Evolutionary conservation across 2,797 vertebrate genomes (phyloP), one percentile per base, ranked within the genome.

Genomic region (Sciurus vulgaris): DNA sequence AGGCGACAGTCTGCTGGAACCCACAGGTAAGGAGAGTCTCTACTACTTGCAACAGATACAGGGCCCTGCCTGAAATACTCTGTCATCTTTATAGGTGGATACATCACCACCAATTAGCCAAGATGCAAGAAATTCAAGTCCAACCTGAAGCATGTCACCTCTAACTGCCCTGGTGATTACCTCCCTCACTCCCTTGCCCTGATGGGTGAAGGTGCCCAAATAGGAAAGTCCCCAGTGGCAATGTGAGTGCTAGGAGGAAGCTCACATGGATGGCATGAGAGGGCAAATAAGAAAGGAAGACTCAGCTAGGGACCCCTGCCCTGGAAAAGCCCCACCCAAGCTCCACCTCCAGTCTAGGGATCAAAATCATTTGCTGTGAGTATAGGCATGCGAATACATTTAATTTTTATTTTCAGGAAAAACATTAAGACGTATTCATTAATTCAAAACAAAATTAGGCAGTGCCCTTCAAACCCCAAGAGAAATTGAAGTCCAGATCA

Each of bases 41-140:
- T 12, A 33, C 76, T 22, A 17, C 69, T 87, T 72, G 77, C 86
- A n/a, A 69, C 33, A 96, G 79, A 87, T 26, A 7, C 61, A 44
- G 38, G n/a, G 92, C 47, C n/a, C 28, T 82, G 94, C 63, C 14
- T 77, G 82, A 96, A 84, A 93, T 77, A 70, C 84, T 41, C 85
- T 96, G 35, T 96, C 91, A 95, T 91, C 97, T 94, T 89, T 97
- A 86, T 96, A 97, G 96, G 96, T 88, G 96, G 96, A 85, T 96
- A 33, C 69, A 86, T 90, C 79, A 84, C 17, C 96, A 78, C 35
- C 94, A 97, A 96, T 96, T 96, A 97, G 81, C 38, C 78, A 59
- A 67, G 87, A 89, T 94, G 93, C 97, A 96, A 97, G 97, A 97
- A 98, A 96, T 98, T 98, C 97, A 96, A 96, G 97, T 97, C 83